Base-by-base conservation (phyloP, 92 coral and sea anemone species). In the Plumapathes pennacea region DNA sequence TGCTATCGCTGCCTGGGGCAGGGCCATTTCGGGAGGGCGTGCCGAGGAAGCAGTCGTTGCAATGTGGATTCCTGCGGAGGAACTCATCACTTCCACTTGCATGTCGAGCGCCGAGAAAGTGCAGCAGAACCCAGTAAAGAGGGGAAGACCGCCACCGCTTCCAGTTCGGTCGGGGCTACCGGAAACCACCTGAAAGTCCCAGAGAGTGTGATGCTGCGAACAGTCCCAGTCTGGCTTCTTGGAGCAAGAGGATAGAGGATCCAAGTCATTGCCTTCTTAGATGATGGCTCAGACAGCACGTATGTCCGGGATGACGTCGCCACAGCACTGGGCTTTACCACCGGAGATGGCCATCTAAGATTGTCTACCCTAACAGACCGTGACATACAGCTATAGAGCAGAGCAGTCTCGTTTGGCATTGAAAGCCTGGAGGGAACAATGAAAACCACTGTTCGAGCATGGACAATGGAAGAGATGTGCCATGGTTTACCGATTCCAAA, bases 1-100 rank as follows among this genome's bases (percentile, higher is more conserved):
- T 70, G 53, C 25, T 6, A 13, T 45, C 25, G 3, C n/a, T 66
- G 49, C 39, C 49, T 43, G 1, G 32, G 17, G 10, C 27, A 18
- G 28, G 0, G 39, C 38, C 74, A 66, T 21, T 25, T 3, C 15
- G 69, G 76, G 46, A 26, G 23, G 12, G n/a, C 54, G 49, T 55
- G 57, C 34, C 66, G 43, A 20, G 47, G 67, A 24, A 50, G 29
- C 28, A 60, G 29, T 56, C 32, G 32, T 10, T 71, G 70, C 23
- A 43, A 37, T 34, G 34, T 60, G 25, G 52, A 49, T 21, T 54
- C 49, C 40, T 71, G 79, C 37, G 23, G 32, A 34, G 46, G 62
- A 15, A 71, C 62, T 52, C 79, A 60, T 43, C 62, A 71, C 46
- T 60, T 71, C 52, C 79, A 71, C 23, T 37, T 54, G 28, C 75